Evolutionary conservation across 2,888 invertebrate genomes (phyloP), one percentile per base, ranked within the genome.

Genomic region (Chymomyza caudatula): DNA sequence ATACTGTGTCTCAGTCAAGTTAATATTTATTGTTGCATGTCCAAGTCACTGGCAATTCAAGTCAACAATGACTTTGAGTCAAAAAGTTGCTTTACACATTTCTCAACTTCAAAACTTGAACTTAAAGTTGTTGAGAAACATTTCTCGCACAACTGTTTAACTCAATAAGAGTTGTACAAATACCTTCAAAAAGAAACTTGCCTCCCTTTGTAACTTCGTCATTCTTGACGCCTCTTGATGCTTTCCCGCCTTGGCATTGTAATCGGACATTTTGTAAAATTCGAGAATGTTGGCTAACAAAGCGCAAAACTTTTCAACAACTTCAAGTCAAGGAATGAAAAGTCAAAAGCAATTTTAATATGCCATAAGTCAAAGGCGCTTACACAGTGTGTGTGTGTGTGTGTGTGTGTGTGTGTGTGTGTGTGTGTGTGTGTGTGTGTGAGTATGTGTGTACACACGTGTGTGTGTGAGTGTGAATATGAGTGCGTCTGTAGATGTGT

Each of bases 101-200:
- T 70, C 67, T 58, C 63, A 61, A 44, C 44, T 53, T 37, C 29
- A 20, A n/a, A 42, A 42, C 65, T 47, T 64, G 37, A 67, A 73
- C 71, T 70, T 54, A 44, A 44, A 44, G 44, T 44, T 47, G 4
- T 47, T 47, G 51, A 20, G 51, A n/a, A 66, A 63, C n/a, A n/a
- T n/a, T 61, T 67, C 55, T 68, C 59, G 11, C 11, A 68, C 69
- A 85, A 75, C 73, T 82, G 80, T 79, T 85, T 85, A 85, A 81
- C 80, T 81, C 79, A 85, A 85, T 81, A 81, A 82, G 83, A 79
- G 79, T 72, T 67, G 64, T 63, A 70, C 83, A 85, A 81, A 85
- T 79, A 84, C 74, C 76, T 67, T 77, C 81, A 84, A 84, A 83
- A 65, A 67, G 71, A 81, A 79, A 79, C 61, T 73, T 78, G 51